Conservation (phyloP, 2,888 invertebrate species). For the Arge pagana region DNA sequence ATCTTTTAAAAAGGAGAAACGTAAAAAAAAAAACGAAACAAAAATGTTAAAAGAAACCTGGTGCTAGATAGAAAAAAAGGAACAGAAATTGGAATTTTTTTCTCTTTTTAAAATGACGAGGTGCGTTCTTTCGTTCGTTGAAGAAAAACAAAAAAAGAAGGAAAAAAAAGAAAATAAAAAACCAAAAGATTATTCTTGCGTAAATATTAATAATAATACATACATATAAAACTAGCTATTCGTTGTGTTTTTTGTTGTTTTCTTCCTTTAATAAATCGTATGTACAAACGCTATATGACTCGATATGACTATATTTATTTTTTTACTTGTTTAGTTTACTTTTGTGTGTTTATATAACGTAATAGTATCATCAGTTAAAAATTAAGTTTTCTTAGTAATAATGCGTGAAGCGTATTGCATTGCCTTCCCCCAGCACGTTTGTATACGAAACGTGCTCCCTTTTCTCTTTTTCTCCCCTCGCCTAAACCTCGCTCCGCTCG, state of each 20-base stretch:
- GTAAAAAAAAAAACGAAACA: constrained; percentile 28
- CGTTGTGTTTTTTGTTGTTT: constrained; percentile 7
- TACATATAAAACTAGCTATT: constrained; percentile 29
- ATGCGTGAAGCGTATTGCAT: constrained; percentile 71
- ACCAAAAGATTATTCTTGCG: constrained; percentile 7
- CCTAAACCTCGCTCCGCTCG: constrained; percentile 1
- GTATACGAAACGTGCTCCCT: constrained; percentile 22
- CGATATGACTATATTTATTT: constrained; percentile 56
- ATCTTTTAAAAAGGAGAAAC: constrained; percentile 25
- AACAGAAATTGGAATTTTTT: neutral
- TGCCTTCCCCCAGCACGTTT: constrained; percentile 69
- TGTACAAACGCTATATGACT: constrained; percentile 57
- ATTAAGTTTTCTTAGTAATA: constrained; percentile 48
- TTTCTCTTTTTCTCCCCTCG: constrained; percentile 13
- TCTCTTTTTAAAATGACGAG: no score
- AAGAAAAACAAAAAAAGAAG: neutral
- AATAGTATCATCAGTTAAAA: constrained; percentile 35
- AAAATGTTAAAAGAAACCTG: constrained; percentile 10
- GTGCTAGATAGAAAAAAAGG: neutral
- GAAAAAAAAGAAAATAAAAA: neutral
- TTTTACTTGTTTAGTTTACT: constrained; percentile 26
- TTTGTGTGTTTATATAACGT: constrained; percentile 21
- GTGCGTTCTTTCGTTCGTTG: neutral
- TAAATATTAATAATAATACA: constrained; percentile 35
- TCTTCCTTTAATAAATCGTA: constrained; percentile 29